Conservation (phyloP, 2,797 vertebrate species). For the Bradypodion ventrale region DNA sequence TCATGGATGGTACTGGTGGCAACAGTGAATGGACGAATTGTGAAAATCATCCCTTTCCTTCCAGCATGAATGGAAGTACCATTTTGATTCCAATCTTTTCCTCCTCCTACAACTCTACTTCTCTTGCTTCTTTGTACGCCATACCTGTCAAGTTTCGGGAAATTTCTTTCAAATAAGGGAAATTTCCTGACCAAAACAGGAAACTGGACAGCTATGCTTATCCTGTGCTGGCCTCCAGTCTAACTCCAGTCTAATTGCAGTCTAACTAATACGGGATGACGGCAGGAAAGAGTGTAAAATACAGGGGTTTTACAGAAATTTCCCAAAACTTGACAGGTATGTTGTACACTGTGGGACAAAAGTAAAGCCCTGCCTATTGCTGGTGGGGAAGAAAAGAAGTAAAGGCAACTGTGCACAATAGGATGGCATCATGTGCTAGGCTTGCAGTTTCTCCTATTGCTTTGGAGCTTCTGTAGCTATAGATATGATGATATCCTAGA, state of each 20-base stretch:
- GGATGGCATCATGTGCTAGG: neutral
- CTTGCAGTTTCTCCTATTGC: neutral
- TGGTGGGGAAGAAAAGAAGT: neutral
- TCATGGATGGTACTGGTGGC: neutral
- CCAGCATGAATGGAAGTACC: neutral
- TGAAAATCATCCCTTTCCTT: neutral
- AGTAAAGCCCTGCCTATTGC: neutral
- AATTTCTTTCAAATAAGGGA: too few relatives aligned
- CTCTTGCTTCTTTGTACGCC: too few relatives aligned
- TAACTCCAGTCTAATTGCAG: too few relatives aligned
- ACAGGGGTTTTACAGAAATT: too few relatives aligned
- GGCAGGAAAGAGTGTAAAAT: too few relatives aligned
- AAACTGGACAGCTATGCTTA: too few relatives aligned
- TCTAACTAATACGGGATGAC: too few relatives aligned
- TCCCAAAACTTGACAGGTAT: too few relatives aligned
- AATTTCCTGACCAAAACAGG: too few relatives aligned
- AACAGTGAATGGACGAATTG: neutral
- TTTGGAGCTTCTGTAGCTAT: neutral
- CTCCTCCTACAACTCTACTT: neutral
- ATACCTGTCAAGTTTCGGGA: too few relatives aligned
- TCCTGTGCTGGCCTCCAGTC: too few relatives aligned
- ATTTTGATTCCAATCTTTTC: neutral
- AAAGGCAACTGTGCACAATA: neutral
- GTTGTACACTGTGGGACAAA: too few relatives aligned
- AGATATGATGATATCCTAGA: neutral